Percentiles rank a stretch among this genome's conserved stretches.
These are phyloP conservation scores for Dolichoris vasculosae DNA, from an alignment of 1,140 invertebrate genomes.

Conservation along the genomic window DNA sequence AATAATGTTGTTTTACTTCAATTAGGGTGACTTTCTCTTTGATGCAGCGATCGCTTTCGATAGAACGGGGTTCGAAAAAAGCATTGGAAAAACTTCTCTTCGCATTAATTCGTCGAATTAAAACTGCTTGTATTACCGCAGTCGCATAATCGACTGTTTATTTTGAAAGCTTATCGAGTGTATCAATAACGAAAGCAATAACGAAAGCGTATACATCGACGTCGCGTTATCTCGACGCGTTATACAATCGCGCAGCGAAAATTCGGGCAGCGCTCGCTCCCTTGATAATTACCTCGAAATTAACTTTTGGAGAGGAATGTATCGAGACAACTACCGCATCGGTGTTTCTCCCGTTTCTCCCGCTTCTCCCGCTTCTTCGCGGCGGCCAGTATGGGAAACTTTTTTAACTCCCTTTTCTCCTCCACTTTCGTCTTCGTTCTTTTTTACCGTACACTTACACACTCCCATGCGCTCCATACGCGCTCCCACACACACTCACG, in stretches of 20 bases:
- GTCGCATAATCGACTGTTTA: not conserved
- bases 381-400: slow-evolving; percentile 18
- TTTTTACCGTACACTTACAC: not conserved
- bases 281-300: not conserved
- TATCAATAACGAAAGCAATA: too few relatives aligned
- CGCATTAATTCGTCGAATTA: not conserved
- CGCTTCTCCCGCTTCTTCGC: not conserved
- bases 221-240: not conserved
- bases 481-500: too few relatives aligned
- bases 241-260: not conserved
- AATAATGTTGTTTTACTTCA: not conserved
- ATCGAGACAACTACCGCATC: not conserved
- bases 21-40: not conserved
- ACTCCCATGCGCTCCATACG: not conserved
- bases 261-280: not conserved
- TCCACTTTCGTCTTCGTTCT: slow-evolving; percentile 27
- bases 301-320: slow-evolving; percentile 15
- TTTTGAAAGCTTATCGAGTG: too few relatives aligned
- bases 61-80: not conserved
- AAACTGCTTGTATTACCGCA: not conserved
- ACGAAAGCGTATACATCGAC: too few relatives aligned
- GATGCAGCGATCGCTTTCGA: not conserved
- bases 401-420: slow-evolving; percentile 16
- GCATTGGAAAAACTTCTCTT: not conserved
- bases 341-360: too few relatives aligned